Base-by-base conservation (phyloP, 1,140 invertebrate species). In the Zaprionus davidi region DNA sequence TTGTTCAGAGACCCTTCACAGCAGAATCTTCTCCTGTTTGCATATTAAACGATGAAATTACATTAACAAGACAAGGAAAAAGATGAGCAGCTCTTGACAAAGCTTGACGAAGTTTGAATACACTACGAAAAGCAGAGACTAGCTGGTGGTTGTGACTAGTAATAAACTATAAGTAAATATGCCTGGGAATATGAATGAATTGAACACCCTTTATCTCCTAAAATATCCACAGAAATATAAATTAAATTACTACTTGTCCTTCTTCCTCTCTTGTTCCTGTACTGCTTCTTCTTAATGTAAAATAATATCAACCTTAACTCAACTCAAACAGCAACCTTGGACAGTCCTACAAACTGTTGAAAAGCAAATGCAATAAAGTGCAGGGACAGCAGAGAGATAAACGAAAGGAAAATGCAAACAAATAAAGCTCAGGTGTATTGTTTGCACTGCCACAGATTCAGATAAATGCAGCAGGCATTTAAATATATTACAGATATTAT, bases 361-460 rank as follows among this genome's bases (percentile, higher is more conserved):
- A 77, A 71, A 72, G 55, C 28, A 64, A 79, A 31, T 60, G 51
- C 60, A 55, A 75, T 56, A 76, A 82, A 66, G 51, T 62, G 46
- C 57, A 41, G 28, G 13, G 57, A 46, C 41, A 46, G 17, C 36
- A 15, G 15, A 38, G n/a, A 31, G 5, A 31, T 15, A 56, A 28
- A 56, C 20, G 13, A 28, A 34, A 36, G n/a, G 20, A 31, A 73
- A 68, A 64, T n/a, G 64, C 51, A 75, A 85, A 82, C 71, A 66
- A 86, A 73, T 86, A 58, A 44, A 49, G 59, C 51, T 53, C 36
- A 81, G 65, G 82, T 72, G 70, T 81, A 86, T 79, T 81, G 67
- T 72, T 63, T 71, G 66, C 68, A 34, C 51, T 63, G 36, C 13
- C 13, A 24, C 34, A 20, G 41, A 34, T 17, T n/a, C 34, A 69